phyloP scores from a whole-genome alignment of 2,888 invertebrate species.

The Trypoxylon attenuatum region DNA sequence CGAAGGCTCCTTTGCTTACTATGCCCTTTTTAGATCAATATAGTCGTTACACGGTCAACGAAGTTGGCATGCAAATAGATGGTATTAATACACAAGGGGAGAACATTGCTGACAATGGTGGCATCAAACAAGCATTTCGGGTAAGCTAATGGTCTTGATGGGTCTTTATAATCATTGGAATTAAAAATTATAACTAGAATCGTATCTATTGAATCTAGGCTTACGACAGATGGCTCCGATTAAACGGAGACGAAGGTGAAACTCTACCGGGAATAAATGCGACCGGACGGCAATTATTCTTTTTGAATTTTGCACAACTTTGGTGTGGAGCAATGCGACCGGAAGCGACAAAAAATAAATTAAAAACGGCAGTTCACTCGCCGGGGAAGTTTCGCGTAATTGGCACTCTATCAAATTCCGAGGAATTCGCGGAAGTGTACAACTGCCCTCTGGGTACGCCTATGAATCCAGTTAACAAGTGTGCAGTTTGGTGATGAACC shows the following conservation, averaged over 20 bases:
- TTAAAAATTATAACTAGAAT: neutral
- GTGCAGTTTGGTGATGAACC: constrained; percentile 80
- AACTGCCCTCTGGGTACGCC: constrained; percentile 82
- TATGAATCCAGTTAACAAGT: constrained; percentile 88
- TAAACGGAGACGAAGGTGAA: constrained; percentile 79
- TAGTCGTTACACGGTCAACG: constrained; percentile 86
- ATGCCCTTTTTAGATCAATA: constrained; percentile 81
- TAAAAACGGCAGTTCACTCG: constrained; percentile 89
- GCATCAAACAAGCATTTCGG: constrained; percentile 91
- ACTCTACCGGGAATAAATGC: constrained; percentile 84
- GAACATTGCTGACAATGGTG: constrained; percentile 98
- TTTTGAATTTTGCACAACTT: constrained; percentile 92
- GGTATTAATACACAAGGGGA: constrained; percentile 90
- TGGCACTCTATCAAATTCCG: constrained; percentile 85
- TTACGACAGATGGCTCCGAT: constrained; percentile 84
- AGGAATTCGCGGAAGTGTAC: constrained; percentile 85
- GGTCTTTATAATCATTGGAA: neutral
- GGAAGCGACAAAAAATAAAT: constrained; percentile 86
- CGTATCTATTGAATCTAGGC: constrained; percentile 78
- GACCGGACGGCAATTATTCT: constrained; percentile 89
- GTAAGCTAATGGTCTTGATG: constrained; percentile 56
- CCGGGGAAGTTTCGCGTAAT: constrained; percentile 89
- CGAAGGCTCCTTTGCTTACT: neutral
- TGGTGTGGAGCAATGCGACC: constrained; percentile 90
- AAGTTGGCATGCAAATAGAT: constrained; percentile 85